Base-by-base conservation (phyloP, 2,888 invertebrate species). In the Corythucha ciliata region DNA sequence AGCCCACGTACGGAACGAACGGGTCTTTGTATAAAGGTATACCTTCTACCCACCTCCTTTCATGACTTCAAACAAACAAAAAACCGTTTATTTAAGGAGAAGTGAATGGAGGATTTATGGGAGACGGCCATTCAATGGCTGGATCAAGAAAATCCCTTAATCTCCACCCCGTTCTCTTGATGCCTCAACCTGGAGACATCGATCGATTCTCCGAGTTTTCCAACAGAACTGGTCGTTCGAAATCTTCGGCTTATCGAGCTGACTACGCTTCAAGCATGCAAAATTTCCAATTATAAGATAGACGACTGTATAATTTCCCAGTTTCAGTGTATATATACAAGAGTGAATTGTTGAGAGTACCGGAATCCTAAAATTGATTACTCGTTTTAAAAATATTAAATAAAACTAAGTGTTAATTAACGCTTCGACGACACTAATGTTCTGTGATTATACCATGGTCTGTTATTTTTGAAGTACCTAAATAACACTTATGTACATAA, bases 71-170 rank as follows among this genome's bases (percentile, higher is more conserved):
- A 33, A 33, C 4, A 6, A 4, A 33, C 8, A 29, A 29, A 29
- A 29, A 29, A 8, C 29, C 12, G 29, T 12, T 29, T 12, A 29
- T 29, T 29, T 29, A 29, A 89, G 90, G 89, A 57, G 89, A 90
- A 73, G 83, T 89, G 60, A 90, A 90, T 71, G 81, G 84, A 62
- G 89, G 83, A 6, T 90, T 85, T 68, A 79, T 90, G 54, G 85
- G 83, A 12, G 91, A 91, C 67, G 83, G 81, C 22, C 83, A 84
- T 58, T 89, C 88, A 59, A 78, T 89, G 46, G 82, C 85, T 8
- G 84, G 84, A 0, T 90, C 89, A 1, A 74, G 90, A 49, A 90
- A 90, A 68, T 88, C 89, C 0, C 72, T 90, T 6, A 88, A 88
- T 46, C 70, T 91, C 8, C 86, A 90, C 68, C 90, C 91, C 2